phyloP scores from a whole-genome alignment of 2,113 vertebrate species.

The Lichenostomus cassidix region DNA sequence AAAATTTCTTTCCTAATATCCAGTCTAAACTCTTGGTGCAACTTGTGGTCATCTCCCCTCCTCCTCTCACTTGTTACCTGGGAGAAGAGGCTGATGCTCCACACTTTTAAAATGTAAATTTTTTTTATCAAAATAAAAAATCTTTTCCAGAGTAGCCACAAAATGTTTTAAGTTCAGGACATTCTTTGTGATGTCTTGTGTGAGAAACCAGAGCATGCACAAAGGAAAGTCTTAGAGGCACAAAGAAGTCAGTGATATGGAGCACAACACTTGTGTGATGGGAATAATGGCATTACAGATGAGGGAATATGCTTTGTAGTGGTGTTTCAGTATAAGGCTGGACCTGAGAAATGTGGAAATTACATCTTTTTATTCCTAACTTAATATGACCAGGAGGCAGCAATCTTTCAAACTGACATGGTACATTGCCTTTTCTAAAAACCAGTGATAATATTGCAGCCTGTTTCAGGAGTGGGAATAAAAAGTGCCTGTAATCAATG shows the following conservation, averaged over 20 bases:
- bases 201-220: neutral
- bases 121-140: neutral
- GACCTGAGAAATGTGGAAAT: neutral
- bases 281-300: neutral
- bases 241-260: neutral
- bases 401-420: neutral
- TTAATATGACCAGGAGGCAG: neutral
- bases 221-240: neutral
- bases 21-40: neutral
- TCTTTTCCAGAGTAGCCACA: neutral
- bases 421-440: neutral
- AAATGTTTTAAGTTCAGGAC: neutral
- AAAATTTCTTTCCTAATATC: neutral
- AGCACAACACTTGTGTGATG: neutral
- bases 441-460: neutral
- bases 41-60: neutral
- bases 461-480: neutral
- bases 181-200: neutral
- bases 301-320: neutral
- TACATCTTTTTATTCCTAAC: neutral
- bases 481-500: slow-evolving; percentile 7
- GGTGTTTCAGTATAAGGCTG: neutral
- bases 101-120: neutral
- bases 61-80: neutral
- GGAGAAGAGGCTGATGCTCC: neutral